Evolutionary conservation across 2,888 invertebrate genomes (phyloP).

Genomic region (Lepetodrilus schrolli): DNA sequence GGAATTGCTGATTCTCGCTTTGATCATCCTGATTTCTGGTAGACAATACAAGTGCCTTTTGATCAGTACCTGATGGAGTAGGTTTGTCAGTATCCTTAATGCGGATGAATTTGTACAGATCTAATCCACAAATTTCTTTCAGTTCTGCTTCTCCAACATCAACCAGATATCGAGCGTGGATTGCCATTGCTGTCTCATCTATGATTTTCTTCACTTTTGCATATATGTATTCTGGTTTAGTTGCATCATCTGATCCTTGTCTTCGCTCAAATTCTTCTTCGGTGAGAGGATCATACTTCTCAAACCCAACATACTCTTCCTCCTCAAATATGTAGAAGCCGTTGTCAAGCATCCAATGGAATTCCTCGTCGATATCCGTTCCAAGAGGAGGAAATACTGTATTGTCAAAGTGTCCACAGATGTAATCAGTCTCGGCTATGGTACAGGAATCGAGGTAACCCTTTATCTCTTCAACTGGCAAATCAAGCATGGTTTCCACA

Average conservation of each 20-base stretch:
- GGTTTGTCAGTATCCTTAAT: background rate
- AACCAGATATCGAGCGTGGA: conserved; percentile 22
- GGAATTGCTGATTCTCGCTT: background rate
- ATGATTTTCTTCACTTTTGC: conserved; percentile 29
- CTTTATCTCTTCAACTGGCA: background rate
- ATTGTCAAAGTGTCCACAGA: background rate
- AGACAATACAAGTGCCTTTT: background rate
- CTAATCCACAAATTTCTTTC: conserved; percentile 15
- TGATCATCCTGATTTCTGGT: background rate
- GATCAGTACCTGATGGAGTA: background rate
- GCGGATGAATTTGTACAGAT: conserved; percentile 40
- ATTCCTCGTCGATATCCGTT: conserved; percentile 38
- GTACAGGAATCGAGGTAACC: conserved; percentile 23
- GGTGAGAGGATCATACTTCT: conserved; percentile 40
- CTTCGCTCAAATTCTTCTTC: no score
- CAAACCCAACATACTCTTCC: conserved; percentile 45
- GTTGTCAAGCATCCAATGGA: conserved; percentile 44
- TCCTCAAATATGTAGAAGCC: conserved; percentile 37
- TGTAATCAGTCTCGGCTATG: conserved; percentile 12
- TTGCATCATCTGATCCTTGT: background rate
- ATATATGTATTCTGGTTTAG: conserved; percentile 33
- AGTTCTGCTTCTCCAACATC: conserved; percentile 24
- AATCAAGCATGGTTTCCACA: background rate
- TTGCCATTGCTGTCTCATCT: background rate
- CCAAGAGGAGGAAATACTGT: conserved; percentile 40